These are phyloP conservation scores for Tapirus indicus DNA, from an alignment of 2,797 vertebrate genomes.

Conservation along the genomic window DNA sequence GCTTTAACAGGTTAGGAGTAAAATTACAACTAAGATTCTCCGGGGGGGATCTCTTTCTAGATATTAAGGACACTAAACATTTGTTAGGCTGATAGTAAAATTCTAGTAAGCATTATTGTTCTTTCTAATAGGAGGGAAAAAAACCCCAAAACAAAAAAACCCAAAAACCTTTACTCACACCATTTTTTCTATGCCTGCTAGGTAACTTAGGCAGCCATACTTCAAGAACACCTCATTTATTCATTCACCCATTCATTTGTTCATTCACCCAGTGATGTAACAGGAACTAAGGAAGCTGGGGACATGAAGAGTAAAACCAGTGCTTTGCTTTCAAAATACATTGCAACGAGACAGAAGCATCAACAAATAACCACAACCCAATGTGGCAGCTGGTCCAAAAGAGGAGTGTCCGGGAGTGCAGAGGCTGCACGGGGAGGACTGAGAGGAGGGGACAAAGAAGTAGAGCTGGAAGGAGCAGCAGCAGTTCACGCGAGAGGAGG, in stretches of 20 bases:
- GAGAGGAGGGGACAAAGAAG: neutral
- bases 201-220: neutral
- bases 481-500: too few species aligned
- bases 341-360: neutral
- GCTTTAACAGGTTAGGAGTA: neutral
- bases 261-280: neutral
- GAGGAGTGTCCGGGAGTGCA: accelerated
- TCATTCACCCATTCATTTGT: neutral
- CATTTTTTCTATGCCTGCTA: neutral
- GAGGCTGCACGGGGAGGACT: neutral
- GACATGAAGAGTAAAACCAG: neutral
- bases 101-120: slow-evolving; percentile 9
- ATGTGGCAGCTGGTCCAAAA: neutral
- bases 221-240: neutral
- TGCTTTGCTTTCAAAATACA: slow-evolving; percentile 34
- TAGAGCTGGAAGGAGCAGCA: neutral
- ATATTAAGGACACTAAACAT: neutral
- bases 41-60: neutral
- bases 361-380: neutral
- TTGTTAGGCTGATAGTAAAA: slow-evolving; percentile 6
- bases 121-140: neutral
- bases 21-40: neutral
- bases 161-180: neutral
- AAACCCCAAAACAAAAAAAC: neutral
- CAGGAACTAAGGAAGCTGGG: neutral